Conservation (phyloP, 2,888 invertebrate species). For the Cinara cedri region DNA sequence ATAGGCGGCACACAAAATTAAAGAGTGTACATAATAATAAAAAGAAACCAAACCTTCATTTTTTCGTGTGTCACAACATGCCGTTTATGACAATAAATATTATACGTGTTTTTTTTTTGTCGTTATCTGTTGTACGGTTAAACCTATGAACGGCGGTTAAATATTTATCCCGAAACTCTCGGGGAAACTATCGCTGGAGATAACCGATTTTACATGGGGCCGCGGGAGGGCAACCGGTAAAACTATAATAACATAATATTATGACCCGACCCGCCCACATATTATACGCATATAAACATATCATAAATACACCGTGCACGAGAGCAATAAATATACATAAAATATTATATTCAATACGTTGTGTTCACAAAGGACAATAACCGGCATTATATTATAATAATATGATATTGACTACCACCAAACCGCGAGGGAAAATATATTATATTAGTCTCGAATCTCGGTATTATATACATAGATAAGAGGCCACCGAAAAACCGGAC, state of each 20-base stretch:
- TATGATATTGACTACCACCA: background rate
- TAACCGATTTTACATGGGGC: background rate
- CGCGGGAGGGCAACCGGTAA: background rate
- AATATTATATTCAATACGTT: too few relatives aligned
- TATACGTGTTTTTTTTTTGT: background rate
- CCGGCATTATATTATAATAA: too few relatives aligned
- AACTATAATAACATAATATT: background rate
- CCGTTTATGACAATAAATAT: background rate
- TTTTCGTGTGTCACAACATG: background rate
- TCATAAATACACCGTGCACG: too few relatives aligned
- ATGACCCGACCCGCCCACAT: background rate
- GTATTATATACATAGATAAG: background rate
- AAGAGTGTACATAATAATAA: too few relatives aligned
- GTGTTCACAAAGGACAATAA: too few relatives aligned
- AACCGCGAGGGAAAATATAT: too few relatives aligned
- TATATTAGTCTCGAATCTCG: too few relatives aligned
- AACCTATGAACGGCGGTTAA: conserved; percentile 10
- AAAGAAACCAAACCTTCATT: background rate
- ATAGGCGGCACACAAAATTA: too few relatives aligned
- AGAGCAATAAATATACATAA: too few relatives aligned
- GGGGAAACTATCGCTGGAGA: background rate
- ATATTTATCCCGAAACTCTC: conserved; percentile 27
- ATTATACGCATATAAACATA: background rate
- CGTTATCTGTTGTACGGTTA: background rate
- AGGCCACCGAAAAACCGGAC: conserved; percentile 35